Conservation (phyloP, 2,888 invertebrate species). For the Ornithoptera priamus region DNA sequence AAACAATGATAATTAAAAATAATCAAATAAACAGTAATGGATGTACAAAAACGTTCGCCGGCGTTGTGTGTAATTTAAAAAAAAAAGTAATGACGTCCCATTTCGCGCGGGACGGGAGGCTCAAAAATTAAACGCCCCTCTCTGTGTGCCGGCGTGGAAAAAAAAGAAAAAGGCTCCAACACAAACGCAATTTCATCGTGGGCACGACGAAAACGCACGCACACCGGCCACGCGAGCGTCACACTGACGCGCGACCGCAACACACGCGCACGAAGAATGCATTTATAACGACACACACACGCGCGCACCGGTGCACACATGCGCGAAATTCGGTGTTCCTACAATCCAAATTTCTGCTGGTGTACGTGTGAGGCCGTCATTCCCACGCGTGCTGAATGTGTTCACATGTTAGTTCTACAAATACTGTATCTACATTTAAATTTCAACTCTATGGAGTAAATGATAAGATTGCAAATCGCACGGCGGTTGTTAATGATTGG, state of each 20-base stretch:
- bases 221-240: constrained; percentile 50
- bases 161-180: constrained; percentile 72
- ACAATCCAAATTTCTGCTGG: constrained; percentile 64
- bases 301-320: constrained; percentile 18
- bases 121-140: constrained; percentile 76
- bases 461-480: constrained; percentile 41
- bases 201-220: constrained; percentile 60
- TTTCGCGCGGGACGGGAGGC: constrained; percentile 74
- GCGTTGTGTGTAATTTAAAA: constrained; percentile 72
- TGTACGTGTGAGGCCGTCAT: constrained; percentile 58
- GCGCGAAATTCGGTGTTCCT: constrained; percentile 71
- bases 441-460: constrained; percentile 39
- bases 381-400: constrained; percentile 68
- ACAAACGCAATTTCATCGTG: constrained; percentile 76
- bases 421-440: constrained; percentile 38
- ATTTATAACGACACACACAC: constrained; percentile 57
- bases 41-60: constrained; percentile 53
- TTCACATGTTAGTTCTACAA: constrained; percentile 71
- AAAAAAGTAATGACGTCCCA: constrained; percentile 74
- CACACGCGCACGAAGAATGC: constrained; percentile 65
- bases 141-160: constrained; percentile 63
- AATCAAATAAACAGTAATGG: constrained; percentile 58
- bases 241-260: constrained; percentile 45
- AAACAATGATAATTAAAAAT: constrained; percentile 67
- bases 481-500: constrained; percentile 65